Conservation (phyloP, 2,113 vertebrate genomes). For the Meleagris gallopavo region DNA sequence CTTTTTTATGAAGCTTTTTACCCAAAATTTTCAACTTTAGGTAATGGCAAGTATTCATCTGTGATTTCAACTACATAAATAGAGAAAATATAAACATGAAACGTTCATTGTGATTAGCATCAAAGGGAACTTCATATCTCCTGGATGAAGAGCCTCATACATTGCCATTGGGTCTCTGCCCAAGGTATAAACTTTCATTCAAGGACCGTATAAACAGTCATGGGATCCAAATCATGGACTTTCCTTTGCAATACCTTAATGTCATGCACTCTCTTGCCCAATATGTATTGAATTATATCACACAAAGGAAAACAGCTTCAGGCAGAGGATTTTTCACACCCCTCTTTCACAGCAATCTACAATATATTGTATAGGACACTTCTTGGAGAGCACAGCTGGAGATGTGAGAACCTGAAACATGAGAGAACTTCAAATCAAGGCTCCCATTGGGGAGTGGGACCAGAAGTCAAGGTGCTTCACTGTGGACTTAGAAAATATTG, state of each 20-base stretch:
- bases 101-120: background rate
- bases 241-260: background rate
- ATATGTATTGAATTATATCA: background rate
- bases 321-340: background rate
- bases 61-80: background rate
- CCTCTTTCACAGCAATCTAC: background rate
- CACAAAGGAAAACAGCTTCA: background rate
- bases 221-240: background rate
- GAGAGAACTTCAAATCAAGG: background rate
- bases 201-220: background rate
- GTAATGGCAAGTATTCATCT: background rate
- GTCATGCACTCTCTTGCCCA: background rate
- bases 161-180: background rate
- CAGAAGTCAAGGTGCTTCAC: background rate
- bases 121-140: background rate
- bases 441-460: background rate
- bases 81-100: background rate
- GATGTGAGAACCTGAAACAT: background rate
- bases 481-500: background rate
- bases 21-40: rapidly evolving
- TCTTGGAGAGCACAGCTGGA: background rate
- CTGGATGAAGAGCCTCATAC: background rate
- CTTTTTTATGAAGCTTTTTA: background rate
- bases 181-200: background rate
- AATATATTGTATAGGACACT: background rate